Percentiles rank a stretch among this genome's conserved stretches.
Evolutionary conservation across 2,797 vertebrate species (phyloP).

Genomic region (Pygocentrus nattereri): DNA sequence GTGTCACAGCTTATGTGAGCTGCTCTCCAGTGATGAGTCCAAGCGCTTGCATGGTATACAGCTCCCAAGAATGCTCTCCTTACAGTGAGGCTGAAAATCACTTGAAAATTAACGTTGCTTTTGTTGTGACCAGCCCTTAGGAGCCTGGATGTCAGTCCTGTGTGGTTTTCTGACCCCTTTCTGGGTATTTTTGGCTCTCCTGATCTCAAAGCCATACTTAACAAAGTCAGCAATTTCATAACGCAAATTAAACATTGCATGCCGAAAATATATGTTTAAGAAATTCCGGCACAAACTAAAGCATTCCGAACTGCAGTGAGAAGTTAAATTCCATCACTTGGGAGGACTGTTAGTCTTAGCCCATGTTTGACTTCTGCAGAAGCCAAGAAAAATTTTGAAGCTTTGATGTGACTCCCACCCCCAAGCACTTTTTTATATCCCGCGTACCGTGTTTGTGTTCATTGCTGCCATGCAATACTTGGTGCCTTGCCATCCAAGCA

Average conservation of each 20-base stretch:
- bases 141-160: constrained; percentile 59
- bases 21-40: not conserved
- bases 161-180: constrained; percentile 68
- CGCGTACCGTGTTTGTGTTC: not conserved
- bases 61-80: constrained; percentile 19
- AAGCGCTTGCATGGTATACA: constrained; percentile 2
- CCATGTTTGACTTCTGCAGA: not conserved
- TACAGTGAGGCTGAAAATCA: constrained; percentile 22
- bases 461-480: not conserved
- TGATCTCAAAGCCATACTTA: constrained; percentile 71
- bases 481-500: not conserved
- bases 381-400: constrained; percentile 12
- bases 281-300: constrained; percentile 71
- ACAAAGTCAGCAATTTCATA: constrained; percentile 67
- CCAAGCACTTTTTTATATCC: not conserved
- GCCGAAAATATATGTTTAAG: constrained; percentile 76
- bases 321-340: constrained; percentile 63
- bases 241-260: constrained; percentile 71
- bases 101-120: constrained; percentile 33
- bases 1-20: not conserved
- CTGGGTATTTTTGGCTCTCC: constrained; percentile 73
- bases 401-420: not conserved
- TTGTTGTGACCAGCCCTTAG: constrained; percentile 41
- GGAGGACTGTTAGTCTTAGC: constrained; percentile 28
- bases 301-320: constrained; percentile 69